Percentiles rank a stretch among this genome's conserved stretches.
These are phyloP conservation scores for Paracentrotus lividus DNA, from an alignment of 53 echinoderm and acorn worm species.

Conservation along the genomic window DNA sequence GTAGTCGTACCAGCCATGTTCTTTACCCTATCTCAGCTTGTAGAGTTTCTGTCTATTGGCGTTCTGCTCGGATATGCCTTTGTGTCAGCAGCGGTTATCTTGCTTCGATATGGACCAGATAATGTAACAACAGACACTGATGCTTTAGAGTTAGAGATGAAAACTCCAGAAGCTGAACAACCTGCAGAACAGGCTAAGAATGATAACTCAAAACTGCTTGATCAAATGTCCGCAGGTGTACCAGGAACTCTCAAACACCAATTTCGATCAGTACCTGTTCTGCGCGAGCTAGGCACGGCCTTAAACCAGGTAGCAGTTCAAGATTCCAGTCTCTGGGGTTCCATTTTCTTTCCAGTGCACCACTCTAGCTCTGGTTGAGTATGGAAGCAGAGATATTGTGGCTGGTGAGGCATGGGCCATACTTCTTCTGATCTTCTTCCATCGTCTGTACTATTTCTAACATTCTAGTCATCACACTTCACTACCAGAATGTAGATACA, in stretches of 20 bases:
- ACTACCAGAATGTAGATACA: constrained; percentile 40
- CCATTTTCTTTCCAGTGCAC: constrained; percentile 12
- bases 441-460: not conserved
- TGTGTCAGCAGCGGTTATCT: constrained; percentile 75
- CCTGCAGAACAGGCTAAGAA: not conserved
- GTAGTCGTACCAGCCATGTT: constrained; percentile 67
- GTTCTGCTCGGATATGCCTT: constrained; percentile 80
- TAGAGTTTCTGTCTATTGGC: constrained; percentile 87
- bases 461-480: constrained; percentile 23
- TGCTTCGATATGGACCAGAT: constrained; percentile 77
- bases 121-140: not conserved
- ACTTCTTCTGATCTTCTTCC: constrained; percentile 35
- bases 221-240: not conserved
- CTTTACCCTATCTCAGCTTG: constrained; percentile 78
- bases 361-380: constrained; percentile 6
- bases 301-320: not conserved
- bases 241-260: constrained; percentile 61
- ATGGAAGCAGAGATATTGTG: not conserved
- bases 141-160: constrained; percentile 17
- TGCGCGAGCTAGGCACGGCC: not conserved
- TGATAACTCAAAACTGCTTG: constrained; percentile 18
- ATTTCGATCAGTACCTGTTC: constrained; percentile 37
- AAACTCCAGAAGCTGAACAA: not conserved
- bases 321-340: not conserved
- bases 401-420: constrained; percentile 31